Evolutionary conservation across 2,113 vertebrate species (phyloP), one percentile per base, ranked within the genome.

Genomic region (Nannospalax galili): DNA sequence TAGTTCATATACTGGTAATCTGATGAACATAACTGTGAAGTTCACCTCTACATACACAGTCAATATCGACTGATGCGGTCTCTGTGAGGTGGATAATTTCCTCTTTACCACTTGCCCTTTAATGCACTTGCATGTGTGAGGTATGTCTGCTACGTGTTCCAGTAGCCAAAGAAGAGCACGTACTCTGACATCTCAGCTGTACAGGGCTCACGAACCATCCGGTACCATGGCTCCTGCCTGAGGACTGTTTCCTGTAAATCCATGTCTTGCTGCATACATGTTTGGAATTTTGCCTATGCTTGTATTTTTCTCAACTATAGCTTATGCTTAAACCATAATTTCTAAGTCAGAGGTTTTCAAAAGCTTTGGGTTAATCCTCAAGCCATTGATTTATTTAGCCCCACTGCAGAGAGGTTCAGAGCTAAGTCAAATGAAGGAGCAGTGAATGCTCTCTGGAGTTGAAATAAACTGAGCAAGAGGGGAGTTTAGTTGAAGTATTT

Each of bases 221-320:
- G 64, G 94, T 91, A 15, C 93, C 52, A 81, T 70, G 60, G 30
- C 93, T 97, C 91, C 89, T 95, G 94, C 97, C 70, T 90, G 70
- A 96, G 93, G 60, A 67, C 93, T 93, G 78, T 84, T 86, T 91
- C 97, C 64, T 69, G 58, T 95, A 95, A 96, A 95, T 91, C 92
- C 30, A 3, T 64, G 72, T 90, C 32, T 94, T 88, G 85, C 5
- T 65, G 81, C 92, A 24, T 60, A 26, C 77, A 88, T 94, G 10
- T 90, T 88, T 96, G 81, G 45, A 73, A 88, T 84, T 97, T 96
- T 96, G 95, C 90, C 74, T 98, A 81, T 64, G 35, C 35, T 91
- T 95, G 58, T 42, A 35, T 84, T 95, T 79, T 82, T 73, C 70
- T 94, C 85, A 96, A 73, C 65, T 45, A 95, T 84, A 72, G 60